These are phyloP conservation scores for Amblyjoppa proteus DNA, from an alignment of 2,888 invertebrate genomes.

Conservation along the genomic window DNA sequence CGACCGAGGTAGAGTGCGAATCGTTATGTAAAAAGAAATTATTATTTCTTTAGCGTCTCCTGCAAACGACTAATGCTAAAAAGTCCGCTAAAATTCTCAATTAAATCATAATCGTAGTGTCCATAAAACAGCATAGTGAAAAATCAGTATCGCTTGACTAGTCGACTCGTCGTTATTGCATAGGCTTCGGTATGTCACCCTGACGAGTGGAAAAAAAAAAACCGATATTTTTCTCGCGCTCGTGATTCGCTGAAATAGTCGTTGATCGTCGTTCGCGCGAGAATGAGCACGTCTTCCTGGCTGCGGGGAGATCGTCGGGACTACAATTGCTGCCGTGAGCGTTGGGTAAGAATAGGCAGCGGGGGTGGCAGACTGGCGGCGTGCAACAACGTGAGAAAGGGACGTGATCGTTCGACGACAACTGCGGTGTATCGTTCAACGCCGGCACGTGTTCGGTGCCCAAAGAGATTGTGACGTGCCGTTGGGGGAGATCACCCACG, in stretches of 20 bases:
- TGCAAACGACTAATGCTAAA: neutral
- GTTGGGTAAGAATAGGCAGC: constrained; percentile 5
- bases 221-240: neutral
- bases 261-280: neutral
- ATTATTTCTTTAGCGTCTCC: neutral
- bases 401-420: constrained; percentile 7
- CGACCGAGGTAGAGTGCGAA: neutral
- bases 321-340: neutral
- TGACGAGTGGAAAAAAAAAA: neutral
- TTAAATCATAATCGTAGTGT: neutral
- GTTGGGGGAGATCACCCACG: constrained; percentile 27
- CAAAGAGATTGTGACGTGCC: constrained; percentile 46
- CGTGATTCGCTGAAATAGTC: neutral
- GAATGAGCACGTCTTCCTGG: constrained; percentile 35
- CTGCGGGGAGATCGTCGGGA: constrained; percentile 25
- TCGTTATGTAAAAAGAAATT: constrained; percentile 10
- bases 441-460: constrained; percentile 53
- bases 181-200: neutral
- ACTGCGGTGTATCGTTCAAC: neutral
- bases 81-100: neutral
- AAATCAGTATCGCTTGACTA: neutral
- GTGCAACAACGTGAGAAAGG: constrained; percentile 23
- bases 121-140: neutral
- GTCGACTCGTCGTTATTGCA: neutral
- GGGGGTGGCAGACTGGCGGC: constrained; percentile 11